Conservation (phyloP, 2,888 invertebrate species). For the Ametastegia equiseti region DNA sequence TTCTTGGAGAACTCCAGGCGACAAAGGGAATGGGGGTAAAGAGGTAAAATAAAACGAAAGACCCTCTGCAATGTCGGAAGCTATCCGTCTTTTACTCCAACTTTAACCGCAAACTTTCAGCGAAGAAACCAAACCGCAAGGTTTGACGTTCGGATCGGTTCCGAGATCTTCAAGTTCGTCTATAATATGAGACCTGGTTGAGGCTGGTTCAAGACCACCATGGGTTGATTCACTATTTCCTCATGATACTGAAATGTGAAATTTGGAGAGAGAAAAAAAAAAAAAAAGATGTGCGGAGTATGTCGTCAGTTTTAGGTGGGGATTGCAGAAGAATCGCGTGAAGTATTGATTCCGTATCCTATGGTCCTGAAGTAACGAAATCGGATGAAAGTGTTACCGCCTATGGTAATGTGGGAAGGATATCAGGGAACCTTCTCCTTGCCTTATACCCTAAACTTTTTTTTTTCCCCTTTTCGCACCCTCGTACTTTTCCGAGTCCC, state of each 20-base stretch:
- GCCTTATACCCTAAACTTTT: background rate
- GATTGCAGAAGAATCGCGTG: background rate
- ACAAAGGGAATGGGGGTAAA: conserved; percentile 3
- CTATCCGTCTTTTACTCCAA: conserved; percentile 38
- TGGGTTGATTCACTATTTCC: background rate
- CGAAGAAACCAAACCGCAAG: conserved; percentile 19
- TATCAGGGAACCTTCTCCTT: conserved; percentile 32
- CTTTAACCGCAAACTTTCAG: conserved; percentile 16
- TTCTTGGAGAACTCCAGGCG: background rate
- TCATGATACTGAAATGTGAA: background rate
- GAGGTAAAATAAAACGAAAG: conserved; percentile 19
- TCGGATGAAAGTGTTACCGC: conserved; percentile 43
- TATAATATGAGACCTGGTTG: background rate
- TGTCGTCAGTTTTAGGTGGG: conserved; percentile 40
- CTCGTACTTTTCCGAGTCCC: too few relatives aligned
- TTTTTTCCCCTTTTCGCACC: background rate
- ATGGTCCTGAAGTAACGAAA: background rate
- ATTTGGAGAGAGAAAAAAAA: background rate
- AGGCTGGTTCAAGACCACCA: background rate
- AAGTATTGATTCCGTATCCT: conserved; percentile 36
- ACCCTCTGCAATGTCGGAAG: conserved; percentile 11
- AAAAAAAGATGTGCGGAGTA: conserved; percentile 1
- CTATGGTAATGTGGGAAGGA: conserved; percentile 43
- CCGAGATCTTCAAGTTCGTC: background rate
- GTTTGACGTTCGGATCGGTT: conserved; percentile 1